phyloP scores from a whole-genome alignment of 2,113 vertebrate genomes.

The Bubalus kerabau region DNA sequence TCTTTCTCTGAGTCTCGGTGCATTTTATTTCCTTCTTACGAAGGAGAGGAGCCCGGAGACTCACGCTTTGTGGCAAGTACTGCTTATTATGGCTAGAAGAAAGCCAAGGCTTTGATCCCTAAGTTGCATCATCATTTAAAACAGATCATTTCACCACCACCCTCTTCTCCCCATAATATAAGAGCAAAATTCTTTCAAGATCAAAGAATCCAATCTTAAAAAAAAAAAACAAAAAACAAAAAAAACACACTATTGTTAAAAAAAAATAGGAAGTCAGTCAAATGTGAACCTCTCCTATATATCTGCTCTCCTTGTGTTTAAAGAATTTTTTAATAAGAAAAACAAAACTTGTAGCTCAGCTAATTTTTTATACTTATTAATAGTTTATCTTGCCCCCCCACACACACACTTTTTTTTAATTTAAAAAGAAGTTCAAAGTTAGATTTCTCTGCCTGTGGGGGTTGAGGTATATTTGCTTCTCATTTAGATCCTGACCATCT shows the following conservation, averaged over 20 bases:
- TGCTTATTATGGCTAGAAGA: conserved; percentile 82
- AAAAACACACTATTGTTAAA: conserved; percentile 74
- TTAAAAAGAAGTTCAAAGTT: conserved; percentile 84
- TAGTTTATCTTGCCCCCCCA: conserved; percentile 64
- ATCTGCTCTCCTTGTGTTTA: conserved; percentile 77
- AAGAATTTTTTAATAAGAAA: conserved; percentile 75
- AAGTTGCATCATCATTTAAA: conserved; percentile 85
- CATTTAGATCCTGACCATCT: conserved; percentile 82
- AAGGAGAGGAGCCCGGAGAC: conserved; percentile 74
- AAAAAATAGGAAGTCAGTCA: conserved; percentile 70
- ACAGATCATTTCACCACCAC: conserved; percentile 80
- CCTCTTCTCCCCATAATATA: conserved; percentile 68
- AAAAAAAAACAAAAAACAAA: conserved; percentile 48
- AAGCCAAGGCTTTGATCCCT: conserved; percentile 82
- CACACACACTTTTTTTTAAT: conserved; percentile 48
- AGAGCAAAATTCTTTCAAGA: conserved; percentile 86
- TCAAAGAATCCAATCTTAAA: conserved; percentile 80
- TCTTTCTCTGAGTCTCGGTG: conserved; percentile 67
- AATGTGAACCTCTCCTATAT: conserved; percentile 75
- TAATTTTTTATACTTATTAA: conserved; percentile 80
- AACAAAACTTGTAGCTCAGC: conserved; percentile 77
- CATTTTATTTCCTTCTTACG: conserved; percentile 76
- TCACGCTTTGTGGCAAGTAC: conserved; percentile 79
- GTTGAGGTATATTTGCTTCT: conserved; percentile 79
- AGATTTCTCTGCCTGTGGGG: conserved; percentile 78